Evolutionary conservation across 2,797 vertebrate species (phyloP).

Genomic region (Peromyscus aztecus): DNA sequence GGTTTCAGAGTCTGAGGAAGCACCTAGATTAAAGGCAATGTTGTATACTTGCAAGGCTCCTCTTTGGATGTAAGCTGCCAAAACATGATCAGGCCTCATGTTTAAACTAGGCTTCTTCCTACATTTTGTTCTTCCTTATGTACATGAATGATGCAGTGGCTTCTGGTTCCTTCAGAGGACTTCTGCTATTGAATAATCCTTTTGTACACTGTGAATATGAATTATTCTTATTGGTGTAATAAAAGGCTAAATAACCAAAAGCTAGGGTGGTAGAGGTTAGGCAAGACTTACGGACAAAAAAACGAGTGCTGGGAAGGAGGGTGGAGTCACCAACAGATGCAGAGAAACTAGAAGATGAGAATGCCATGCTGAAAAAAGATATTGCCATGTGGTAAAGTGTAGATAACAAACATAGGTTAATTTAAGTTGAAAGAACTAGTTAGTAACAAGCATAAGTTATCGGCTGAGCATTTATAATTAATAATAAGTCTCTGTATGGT

Average conservation of each 20-base stretch:
- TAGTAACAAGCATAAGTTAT: too few species aligned
- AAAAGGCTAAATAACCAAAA: not conserved
- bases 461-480: too few species aligned
- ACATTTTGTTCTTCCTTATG: not conserved
- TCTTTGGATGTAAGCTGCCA: too few species aligned
- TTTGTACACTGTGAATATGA: not conserved
- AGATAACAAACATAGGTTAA: too few species aligned
- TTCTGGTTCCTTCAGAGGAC: not conserved
- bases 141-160: accelerated
- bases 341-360: too few species aligned
- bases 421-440: too few species aligned
- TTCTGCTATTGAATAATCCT: not conserved
- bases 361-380: too few species aligned
- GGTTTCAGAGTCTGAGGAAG: not conserved
- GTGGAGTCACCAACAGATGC: too few species aligned
- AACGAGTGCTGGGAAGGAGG: too few species aligned
- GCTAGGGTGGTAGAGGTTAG: not conserved
- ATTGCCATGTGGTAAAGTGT: too few species aligned
- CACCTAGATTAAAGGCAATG: accelerated
- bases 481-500: too few species aligned
- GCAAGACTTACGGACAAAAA: too few species aligned
- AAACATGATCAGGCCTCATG: accelerated
- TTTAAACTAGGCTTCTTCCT: not conserved
- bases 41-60: not conserved
- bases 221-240: not conserved